A percentile compares a stretch with the other conserved stretches of the same genome.
These are phyloP conservation scores for Palythoa heliodiscus DNA, from an alignment of 92 coral and sea anemone species.

Conservation along the genomic window DNA sequence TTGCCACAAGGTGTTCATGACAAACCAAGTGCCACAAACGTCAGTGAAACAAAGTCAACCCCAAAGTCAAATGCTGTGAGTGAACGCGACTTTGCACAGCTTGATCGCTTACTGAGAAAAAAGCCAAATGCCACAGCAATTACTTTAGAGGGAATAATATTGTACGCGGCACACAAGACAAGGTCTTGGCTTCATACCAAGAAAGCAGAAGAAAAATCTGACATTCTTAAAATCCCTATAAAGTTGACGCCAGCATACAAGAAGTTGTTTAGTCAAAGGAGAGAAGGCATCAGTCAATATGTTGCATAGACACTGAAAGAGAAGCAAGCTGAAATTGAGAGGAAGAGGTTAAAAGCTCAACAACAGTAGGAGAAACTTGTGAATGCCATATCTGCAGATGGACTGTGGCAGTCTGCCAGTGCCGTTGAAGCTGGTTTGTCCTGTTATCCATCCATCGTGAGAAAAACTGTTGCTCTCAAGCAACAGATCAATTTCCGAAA, in stretches of 20 bases:
- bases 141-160: constrained; percentile 43
- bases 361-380: constrained; percentile 40
- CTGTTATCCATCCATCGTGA: constrained; percentile 27
- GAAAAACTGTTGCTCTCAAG: constrained; percentile 40
- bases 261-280: constrained; percentile 21
- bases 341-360: constrained; percentile 12
- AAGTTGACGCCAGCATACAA: constrained; percentile 30
- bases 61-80: constrained; percentile 27
- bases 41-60: constrained; percentile 23
- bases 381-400: constrained; percentile 43
- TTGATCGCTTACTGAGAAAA: constrained; percentile 33
- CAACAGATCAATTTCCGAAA: constrained; percentile 43
- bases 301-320: constrained; percentile 28
- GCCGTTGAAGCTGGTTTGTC: constrained; percentile 33
- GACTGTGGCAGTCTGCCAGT: constrained; percentile 40
- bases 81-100: constrained; percentile 36
- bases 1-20: constrained; percentile 31
- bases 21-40: constrained; percentile 7
- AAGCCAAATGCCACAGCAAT: constrained; percentile 45
- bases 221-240: constrained; percentile 26
- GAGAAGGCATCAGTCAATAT: constrained; percentile 35
- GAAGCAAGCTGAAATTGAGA: constrained; percentile 28
- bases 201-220: constrained; percentile 7
- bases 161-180: constrained; percentile 34
- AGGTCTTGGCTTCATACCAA: constrained; percentile 36